phyloP scores from a whole-genome alignment of 2,888 invertebrate species.

The Linnaemya vulpina region DNA sequence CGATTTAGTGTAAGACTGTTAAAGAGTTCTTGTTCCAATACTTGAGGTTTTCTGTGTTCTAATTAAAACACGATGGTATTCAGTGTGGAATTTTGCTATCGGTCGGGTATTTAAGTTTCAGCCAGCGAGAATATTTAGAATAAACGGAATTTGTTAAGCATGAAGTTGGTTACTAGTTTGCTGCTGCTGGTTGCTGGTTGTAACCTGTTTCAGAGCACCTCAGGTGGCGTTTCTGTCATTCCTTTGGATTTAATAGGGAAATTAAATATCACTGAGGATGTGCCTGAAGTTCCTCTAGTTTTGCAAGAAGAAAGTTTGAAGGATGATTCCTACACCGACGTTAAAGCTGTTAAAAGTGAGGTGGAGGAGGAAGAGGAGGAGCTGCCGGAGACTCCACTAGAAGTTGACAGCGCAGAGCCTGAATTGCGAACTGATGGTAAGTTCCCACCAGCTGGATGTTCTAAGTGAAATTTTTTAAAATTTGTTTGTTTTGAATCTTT shows the following conservation, averaged over 20 bases:
- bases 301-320: slow-evolving; percentile 72
- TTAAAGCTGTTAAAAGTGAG: background rate
- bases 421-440: slow-evolving; percentile 75
- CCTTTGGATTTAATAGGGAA: slow-evolving; percentile 67
- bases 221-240: slow-evolving; percentile 69
- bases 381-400: slow-evolving; percentile 23
- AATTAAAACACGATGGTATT: slow-evolving; percentile 21
- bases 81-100: slow-evolving; percentile 67
- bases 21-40: slow-evolving; percentile 6
- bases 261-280: slow-evolving; percentile 48
- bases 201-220: slow-evolving; percentile 53
- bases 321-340: slow-evolving; percentile 40
- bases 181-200: slow-evolving; percentile 65
- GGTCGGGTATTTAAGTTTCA: slow-evolving; percentile 72
- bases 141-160: slow-evolving; percentile 63
- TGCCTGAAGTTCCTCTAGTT: slow-evolving; percentile 72
- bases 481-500: background rate
- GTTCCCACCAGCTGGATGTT: slow-evolving; percentile 18
- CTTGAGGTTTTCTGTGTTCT: background rate
- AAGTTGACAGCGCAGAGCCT: slow-evolving; percentile 37
- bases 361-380: background rate
- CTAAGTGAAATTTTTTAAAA: background rate
- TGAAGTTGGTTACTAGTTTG: slow-evolving; percentile 74
- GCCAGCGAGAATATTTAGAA: background rate
- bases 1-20: background rate